Evolutionary conservation across 2,888 invertebrate genomes (phyloP), one percentile per base, ranked within the genome.

Genomic region (Pristionchus arcanus): DNA sequence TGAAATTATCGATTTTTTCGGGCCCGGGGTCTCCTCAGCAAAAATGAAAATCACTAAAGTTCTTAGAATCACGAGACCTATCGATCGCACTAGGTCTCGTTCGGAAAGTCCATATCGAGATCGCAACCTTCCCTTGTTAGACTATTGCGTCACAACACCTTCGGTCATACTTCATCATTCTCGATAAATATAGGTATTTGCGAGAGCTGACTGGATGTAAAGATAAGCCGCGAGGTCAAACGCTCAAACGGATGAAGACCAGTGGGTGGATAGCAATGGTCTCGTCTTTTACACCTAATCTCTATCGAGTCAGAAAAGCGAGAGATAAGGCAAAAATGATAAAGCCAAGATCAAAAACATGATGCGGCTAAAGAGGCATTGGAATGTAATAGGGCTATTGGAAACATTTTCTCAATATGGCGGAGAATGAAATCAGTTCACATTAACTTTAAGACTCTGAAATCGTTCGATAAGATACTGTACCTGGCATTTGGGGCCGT

Each of bases 401-500:
- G 19, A 2, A 15, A 55, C 2, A 4, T 55, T 55, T 55, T 55
- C 19, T 55, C 19, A 19, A 55, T 9, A 13, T 13, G 19, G 59
- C 25, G 59, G 13, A 49, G 11, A 49, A 49, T 49, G 42, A 49
- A 49, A 49, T 49, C 42, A 49, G 42, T 49, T 49, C 42, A 49
- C 59, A 15, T 13, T 59, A 59, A 21, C 25, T 59, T 59, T 19
- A 11, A 19, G 59, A 21, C 4, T 19, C 59, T 59, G 59, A 13
- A 55, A 19, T 2, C 16, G 19, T 66, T 11, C 28, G 66, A n/a
- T n/a, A 71, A 34, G 34, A 0, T 71, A 71, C 31, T 31, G 21
- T 42, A 89, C 89, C 59, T 81, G n/a, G 42, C 89, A 89, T 15
- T 49, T 81, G 25, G 66, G 59, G 4, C 77, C 77, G 28, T 59